Conservation (phyloP, 1,140 invertebrate species). For the Drosophila miranda region DNA sequence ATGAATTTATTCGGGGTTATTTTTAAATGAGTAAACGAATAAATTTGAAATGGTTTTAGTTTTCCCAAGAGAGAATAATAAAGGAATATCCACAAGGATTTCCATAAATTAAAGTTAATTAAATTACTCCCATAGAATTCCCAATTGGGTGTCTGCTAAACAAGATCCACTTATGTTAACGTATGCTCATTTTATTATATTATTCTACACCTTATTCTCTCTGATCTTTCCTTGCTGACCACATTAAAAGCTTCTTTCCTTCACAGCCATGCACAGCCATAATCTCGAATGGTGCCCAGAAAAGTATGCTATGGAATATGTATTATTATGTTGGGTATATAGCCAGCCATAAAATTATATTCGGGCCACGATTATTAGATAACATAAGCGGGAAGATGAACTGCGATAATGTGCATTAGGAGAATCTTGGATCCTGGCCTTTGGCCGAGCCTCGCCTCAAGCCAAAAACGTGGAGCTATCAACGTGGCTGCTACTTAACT, state of each 20-base stretch:
- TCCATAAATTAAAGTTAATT: conserved; percentile 40
- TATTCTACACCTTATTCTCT: too few relatives aligned
- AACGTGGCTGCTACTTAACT: conserved; percentile 56
- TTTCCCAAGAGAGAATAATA: too few relatives aligned
- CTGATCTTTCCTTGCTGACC: too few relatives aligned
- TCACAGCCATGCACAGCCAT: neutral
- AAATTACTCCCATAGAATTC: neutral
- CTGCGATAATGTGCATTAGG: conserved; percentile 37
- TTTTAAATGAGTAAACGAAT: too few relatives aligned
- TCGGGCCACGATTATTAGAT: conserved; percentile 60
- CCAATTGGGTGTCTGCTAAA: neutral
- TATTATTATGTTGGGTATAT: conserved; percentile 51
- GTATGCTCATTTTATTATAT: too few relatives aligned
- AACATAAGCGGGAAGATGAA: conserved; percentile 59
- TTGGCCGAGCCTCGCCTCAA: conserved; percentile 1
- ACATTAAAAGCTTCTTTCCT: too few relatives aligned
- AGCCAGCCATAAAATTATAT: conserved; percentile 48
- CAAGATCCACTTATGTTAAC: neutral
- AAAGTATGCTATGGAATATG: conserved; percentile 54
- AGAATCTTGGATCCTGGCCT: conserved; percentile 1
- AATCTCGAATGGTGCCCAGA: conserved; percentile 9
- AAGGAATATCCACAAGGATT: neutral
- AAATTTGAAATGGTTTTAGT: too few relatives aligned
- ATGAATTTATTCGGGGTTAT: neutral
- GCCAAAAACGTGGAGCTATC: conserved; percentile 9